Base-by-base conservation (phyloP, 2,113 vertebrate species). In the Pterocles burchelli region DNA sequence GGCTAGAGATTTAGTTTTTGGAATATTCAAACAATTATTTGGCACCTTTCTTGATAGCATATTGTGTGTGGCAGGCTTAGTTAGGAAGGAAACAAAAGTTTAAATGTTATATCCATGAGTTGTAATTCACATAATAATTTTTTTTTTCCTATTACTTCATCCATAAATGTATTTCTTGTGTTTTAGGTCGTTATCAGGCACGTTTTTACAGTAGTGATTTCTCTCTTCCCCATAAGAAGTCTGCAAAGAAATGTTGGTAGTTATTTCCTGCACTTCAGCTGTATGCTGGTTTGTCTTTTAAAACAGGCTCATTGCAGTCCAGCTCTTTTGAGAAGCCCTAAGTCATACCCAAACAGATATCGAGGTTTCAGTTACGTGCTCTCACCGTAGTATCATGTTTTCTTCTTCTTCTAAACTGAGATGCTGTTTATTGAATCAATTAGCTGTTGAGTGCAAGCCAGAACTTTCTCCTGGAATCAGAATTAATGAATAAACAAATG, bases 401-500 rank as follows among this genome's bases (percentile, higher is more conserved):
- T 92, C 83, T 74, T 73, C 45, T 73, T 52, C 71, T 89, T 71
- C 85, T 68, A 43, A 96, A 88, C 66, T 0, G 45, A 86, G 92
- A 96, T 89, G 84, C 88, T 93, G 68, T 93, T 95, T 96, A 93
- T 93, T 97, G 96, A 97, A 93, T 88, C 83, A 95, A 87, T 96
- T 96, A 97, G 86, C 83, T 89, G 79, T 81, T 97, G 96, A 89
- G 86, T 38, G 54, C 54, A 48, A 88, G 95, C 93, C 96, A 95
- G 95, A 95, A 94, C 93, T 96, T 96, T 96, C 95, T 93, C 92
- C 76, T 78, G 95, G 89, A 96, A 95, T 95, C 76, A 73, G 88
- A 92, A 95, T 78, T 93, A 92, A 92, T 96, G 93, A 95, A 93
- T 82, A 92, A 95, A 91, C 89, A 89, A 54, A 93, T 95, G 36